Evolutionary conservation across 2,888 invertebrate species (phyloP).

Genomic region (Heliothis peltigera): DNA sequence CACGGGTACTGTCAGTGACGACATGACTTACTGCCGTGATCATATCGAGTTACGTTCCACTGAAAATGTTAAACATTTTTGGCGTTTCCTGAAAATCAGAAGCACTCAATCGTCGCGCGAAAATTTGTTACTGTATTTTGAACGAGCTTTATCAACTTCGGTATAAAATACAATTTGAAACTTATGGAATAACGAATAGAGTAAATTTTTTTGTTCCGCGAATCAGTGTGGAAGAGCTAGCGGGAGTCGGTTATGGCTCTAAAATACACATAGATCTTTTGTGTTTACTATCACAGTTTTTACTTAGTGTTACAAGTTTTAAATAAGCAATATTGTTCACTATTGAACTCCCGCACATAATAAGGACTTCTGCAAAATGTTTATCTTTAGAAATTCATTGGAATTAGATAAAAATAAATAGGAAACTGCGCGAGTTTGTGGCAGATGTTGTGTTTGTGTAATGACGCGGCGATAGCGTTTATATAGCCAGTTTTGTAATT

Average conservation of each 20-base stretch:
- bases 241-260: too few relatives aligned
- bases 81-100: constrained; percentile 2
- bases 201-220: too few relatives aligned
- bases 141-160: too few relatives aligned
- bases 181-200: too few relatives aligned
- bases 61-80: constrained; percentile 12
- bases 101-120: too few relatives aligned
- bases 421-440: constrained; percentile 12
- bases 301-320: too few relatives aligned
- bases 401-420: constrained; percentile 48
- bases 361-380: neutral
- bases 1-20: constrained; percentile 31
- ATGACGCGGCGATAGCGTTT: constrained; percentile 32
- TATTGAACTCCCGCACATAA: constrained; percentile 18
- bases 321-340: neutral
- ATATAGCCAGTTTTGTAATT: constrained; percentile 23
- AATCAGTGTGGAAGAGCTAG: too few relatives aligned
- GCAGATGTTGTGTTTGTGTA: constrained; percentile 41
- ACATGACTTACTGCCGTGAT: constrained; percentile 47
- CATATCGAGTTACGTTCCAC: constrained; percentile 51
- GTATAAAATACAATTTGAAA: too few relatives aligned
- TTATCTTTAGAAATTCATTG: neutral
- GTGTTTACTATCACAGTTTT: too few relatives aligned
- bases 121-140: too few relatives aligned
- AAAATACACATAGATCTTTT: too few relatives aligned